Evolutionary conservation across 2,113 vertebrate genomes (phyloP), one percentile per base, ranked within the genome.

Genomic region (Saccopteryx leptura): DNA sequence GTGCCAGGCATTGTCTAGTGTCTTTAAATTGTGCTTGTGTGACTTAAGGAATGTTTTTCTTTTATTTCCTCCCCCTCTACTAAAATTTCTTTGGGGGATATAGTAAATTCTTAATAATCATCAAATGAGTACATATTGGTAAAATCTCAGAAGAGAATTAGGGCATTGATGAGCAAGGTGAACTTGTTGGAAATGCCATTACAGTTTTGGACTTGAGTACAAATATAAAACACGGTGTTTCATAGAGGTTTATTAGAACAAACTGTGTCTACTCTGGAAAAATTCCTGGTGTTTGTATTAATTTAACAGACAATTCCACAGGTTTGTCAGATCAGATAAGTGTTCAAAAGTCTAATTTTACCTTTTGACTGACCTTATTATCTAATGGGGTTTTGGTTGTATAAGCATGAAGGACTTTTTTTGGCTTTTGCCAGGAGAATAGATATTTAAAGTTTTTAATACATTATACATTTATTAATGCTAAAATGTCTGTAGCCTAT

Each of bases 321-420:
- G 28, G 87, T 56, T 68, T 94, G 91, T 94, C 76, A 96, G 15
- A 31, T 56, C 48, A 90, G 15, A 31, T 56, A 46, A 90, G 11
- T 8, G 79, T 50, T 96, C 56, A 88, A 60, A 84, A 92, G 87
- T 56, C 5, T 86, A 54, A 39, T 88, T 84, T 4, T 81, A 23
- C 15, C 89, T 95, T 96, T 97, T 8, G 1, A 86, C 33, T 95
- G 96, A 93, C 28, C 63, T 97, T 94, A 90, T 24, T 7, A 90
- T 87, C 7, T 39, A 87, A 93, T 79, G 63, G 86, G 46, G 80
- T 17, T 94, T 92, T 82, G 88, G 52, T 0, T 33, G 69, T 65
- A 83, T 97, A 80, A 95, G 65, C 87, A 48, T 39, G 95, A 97
- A 95, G 85, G 21, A 93, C 66, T 79, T 88, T 74, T 71, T 31